Conservation (phyloP, 2,113 vertebrate species). For the Erpornis zantholeuca region DNA sequence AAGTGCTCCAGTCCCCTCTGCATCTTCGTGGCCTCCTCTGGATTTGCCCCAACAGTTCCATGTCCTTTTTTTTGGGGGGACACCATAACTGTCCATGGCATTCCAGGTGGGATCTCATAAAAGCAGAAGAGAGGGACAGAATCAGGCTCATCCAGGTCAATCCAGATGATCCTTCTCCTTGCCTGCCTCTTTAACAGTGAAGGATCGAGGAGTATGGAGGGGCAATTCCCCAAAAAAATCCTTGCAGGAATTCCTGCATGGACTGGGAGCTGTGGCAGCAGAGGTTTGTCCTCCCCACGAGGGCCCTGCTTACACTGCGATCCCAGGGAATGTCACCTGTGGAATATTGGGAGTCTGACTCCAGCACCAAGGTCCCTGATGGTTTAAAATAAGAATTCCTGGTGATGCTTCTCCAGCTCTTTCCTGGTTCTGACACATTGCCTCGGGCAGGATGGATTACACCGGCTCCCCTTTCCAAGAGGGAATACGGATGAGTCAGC, state of each 20-base stretch:
- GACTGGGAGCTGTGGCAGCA: background rate
- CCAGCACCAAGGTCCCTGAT: background rate
- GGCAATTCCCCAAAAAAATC: background rate
- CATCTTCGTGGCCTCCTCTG: background rate
- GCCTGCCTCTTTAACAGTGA: background rate
- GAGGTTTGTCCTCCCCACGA: background rate
- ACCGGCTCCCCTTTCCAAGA: background rate
- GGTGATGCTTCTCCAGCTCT: background rate
- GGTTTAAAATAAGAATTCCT: constrained; percentile 10
- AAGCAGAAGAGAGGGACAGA: background rate
- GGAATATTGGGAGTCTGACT: background rate
- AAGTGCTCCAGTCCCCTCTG: background rate
- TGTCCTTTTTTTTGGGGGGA: background rate
- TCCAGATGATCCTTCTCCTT: background rate
- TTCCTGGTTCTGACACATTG: background rate
- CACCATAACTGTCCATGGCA: fast-evolving
- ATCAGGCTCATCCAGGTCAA: background rate
- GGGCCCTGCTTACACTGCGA: fast-evolving
- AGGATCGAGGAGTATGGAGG: background rate
- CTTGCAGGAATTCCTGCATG: background rate
- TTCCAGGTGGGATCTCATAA: background rate
- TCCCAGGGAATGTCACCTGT: background rate
- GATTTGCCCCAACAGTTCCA: background rate
- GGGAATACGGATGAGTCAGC: background rate
- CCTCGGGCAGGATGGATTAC: background rate